Evolutionary conservation across 1,140 invertebrate genomes (phyloP).

Genomic region (Oscheius sp.): DNA sequence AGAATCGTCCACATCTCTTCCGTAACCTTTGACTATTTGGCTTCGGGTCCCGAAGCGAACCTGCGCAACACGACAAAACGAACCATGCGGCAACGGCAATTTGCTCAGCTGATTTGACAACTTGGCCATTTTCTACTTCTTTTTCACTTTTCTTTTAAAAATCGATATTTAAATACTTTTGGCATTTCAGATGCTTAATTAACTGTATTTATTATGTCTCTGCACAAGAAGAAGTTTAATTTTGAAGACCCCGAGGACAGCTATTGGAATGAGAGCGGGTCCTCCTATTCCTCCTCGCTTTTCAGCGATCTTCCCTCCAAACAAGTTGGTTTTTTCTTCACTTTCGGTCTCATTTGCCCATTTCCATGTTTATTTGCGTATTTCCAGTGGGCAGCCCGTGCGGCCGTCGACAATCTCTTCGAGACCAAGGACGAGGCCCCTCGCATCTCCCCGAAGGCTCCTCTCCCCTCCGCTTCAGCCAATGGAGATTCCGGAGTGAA

Average conservation of each 20-base stretch:
- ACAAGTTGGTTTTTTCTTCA: conserved; percentile 16
- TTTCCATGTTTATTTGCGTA: not conserved
- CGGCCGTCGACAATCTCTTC: conserved; percentile 30
- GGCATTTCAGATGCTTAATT: no score
- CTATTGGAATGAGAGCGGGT: conserved; percentile 32
- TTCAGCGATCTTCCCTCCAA: conserved; percentile 31
- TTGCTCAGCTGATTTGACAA: no score
- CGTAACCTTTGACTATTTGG: no score
- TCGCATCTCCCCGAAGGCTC: not conserved
- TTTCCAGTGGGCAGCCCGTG: conserved; percentile 15
- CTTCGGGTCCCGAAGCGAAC: no score
- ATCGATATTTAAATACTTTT: no score
- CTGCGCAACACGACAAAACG: no score
- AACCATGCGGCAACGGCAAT: no score
- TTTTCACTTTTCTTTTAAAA: no score
- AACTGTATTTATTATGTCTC: no score
- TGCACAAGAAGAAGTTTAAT: conserved; percentile 20
- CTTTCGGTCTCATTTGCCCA: not conserved
- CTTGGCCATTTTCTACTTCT: no score
- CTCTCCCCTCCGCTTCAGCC: not conserved
- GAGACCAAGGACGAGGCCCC: conserved; percentile 7
- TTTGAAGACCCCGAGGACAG: conserved; percentile 35
- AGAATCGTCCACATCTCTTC: no score
- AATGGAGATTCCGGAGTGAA: not conserved
- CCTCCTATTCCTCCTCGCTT: not conserved